Conservation (phyloP, 2,797 vertebrate species). For the Zenarchopterus dispar region DNA sequence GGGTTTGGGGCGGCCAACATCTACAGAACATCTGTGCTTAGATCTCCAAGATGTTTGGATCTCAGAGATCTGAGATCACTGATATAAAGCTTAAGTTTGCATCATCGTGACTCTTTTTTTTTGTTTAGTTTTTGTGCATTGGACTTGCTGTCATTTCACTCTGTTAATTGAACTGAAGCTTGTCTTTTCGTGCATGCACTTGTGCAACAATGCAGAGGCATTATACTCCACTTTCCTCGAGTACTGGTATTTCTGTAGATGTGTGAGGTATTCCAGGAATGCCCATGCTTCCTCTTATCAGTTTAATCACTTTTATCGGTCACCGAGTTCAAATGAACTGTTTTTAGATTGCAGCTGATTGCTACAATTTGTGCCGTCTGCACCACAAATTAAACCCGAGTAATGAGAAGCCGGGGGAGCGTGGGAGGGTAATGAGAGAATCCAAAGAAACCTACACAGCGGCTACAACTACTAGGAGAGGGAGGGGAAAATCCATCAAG, state of each 20-base stretch:
- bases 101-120: too few species aligned
- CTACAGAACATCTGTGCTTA: too few species aligned
- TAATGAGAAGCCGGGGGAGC: slow-evolving; percentile 19
- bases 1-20: too few species aligned
- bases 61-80: too few species aligned
- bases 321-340: slow-evolving; percentile 64
- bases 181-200: slow-evolving; percentile 2
- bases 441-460: slow-evolving; percentile 18
- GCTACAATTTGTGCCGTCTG: slow-evolving; percentile 68
- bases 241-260: slow-evolving; percentile 68
- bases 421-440: slow-evolving; percentile 18
- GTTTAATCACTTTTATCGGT: slow-evolving; percentile 58
- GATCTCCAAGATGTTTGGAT: too few species aligned
- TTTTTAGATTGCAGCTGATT: slow-evolving; percentile 69
- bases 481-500: slow-evolving; percentile 11
- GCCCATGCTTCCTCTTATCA: slow-evolving; percentile 59
- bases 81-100: too few species aligned
- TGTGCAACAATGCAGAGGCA: too few species aligned
- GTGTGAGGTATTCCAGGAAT: slow-evolving; percentile 61
- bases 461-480: slow-evolving; percentile 16
- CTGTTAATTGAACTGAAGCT: slow-evolving; percentile 15
- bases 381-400: slow-evolving; percentile 51
- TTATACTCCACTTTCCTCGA: slow-evolving; percentile 45
- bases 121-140: too few species aligned
- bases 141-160: too few species aligned